Base-by-base conservation (phyloP, 30 jellyfish, hydroid and myxozoan genomes). In the Chrysaora quinquecirrha region DNA sequence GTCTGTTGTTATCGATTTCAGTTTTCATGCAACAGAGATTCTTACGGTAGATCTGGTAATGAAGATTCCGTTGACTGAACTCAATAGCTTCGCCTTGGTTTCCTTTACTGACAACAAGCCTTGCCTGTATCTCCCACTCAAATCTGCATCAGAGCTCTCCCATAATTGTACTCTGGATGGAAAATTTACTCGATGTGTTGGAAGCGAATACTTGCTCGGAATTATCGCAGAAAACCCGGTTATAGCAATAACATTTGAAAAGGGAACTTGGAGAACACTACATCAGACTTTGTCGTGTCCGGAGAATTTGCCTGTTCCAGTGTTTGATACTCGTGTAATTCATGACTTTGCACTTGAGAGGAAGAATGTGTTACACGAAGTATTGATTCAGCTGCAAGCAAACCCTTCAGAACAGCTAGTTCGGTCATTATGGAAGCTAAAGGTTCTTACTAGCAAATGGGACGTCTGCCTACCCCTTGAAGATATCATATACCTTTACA, bases 171-270 rank as follows among this genome's bases (percentile, higher is more conserved):
- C 54, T 38, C 14, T 38, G 14, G n/a, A n/a, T n/a, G n/a, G n/a
- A n/a, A 16, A 43, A 6, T 6, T 6, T 9, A 9, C 12, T 6
- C 68, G 68, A 12, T 3, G 12, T 52, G 25, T 19, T 16, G 27
- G 25, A 20, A 19, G 64, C 19, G 63, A 48, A 22, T 29, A 2
- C 25, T 38, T 49, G 63, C 48, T 74, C 48, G 62, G 23, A 11
- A 46, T 30, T 4, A 46, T 34, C 18, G 83, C 73, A 30, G 84
- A 86, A 6, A 47, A 58, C 78, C 66, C 84, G 4, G 96, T 75
- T 20, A 28, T 86, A 2, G 77, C 81, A 1, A 19, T 86, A 20
- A 24, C 79, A 10, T 86, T 86, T 38, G 74, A 49, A 34, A 34
- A 49, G 0, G 27, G 66, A 21, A 30, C 35, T 18, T 71, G 80